Base-by-base conservation (phyloP, 2,888 invertebrate species). In the Caenorhabditis sp. region DNA sequence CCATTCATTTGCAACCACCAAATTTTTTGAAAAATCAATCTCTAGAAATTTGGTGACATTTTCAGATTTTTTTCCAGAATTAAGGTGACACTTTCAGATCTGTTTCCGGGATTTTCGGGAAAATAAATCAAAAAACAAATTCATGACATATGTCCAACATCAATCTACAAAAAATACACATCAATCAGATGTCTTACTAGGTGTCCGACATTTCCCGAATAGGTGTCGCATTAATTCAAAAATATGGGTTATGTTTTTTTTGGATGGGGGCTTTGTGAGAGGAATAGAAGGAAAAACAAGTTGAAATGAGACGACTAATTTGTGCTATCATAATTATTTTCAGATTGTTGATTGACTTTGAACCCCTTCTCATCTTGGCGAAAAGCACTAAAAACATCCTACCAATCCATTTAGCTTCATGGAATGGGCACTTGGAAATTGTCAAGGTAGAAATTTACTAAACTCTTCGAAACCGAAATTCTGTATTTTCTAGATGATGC, bases 401-500 rank as follows among this genome's bases (percentile, higher is more conserved):
- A 12, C 86, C 86, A 8, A 69, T 86, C n/a, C 85, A 86, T 71
- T 70, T 86, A 58, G 85, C 86, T 10, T 81, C 83, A 12, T 86
- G 83, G 83, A 79, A 81, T 58, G 86, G 86, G 14, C 81, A 85
- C 59, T 59, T 73, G 23, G 71, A 75, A 10, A 77, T 82, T 27
- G 82, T 84, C 8, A 75, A 83, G 61, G 83, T 82, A 49, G 31
- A 14, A 50, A 17, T 21, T 36, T 14, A 26, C 23, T 12, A 7
- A 38, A 21, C 21, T 21, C 3, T 54, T 26, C 54, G 26, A n/a
- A 57, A 57, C 8, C 27, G 8, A 23, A 56, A 56, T 23, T 23
- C 21, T 56, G 21, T 56, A 36, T 36, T 36, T 43, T 57, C 4
- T 17, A 57, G 59, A 73, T 73, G 73, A 52, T 74, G 12, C 23